Percentiles rank a stretch among this genome's conserved stretches.
phyloP scores from a whole-genome alignment of 64 coral and sea anemone genomes.

The Hydrozoanthus tunicans region DNA sequence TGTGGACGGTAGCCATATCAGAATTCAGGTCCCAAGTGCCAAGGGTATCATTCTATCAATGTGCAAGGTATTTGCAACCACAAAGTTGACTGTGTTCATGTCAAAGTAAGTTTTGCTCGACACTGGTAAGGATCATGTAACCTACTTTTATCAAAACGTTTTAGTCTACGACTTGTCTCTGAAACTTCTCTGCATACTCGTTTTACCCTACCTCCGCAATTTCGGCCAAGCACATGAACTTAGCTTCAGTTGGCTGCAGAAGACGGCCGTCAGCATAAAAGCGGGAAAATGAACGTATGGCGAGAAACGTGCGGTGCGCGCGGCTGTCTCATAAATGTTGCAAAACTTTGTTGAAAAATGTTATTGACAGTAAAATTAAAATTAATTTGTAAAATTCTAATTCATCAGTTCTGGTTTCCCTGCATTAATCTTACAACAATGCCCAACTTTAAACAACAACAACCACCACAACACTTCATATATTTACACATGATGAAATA shows the following conservation, averaged over 20 bases:
- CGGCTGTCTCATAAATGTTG: slow-evolving; percentile 15
- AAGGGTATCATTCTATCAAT: slow-evolving; percentile 43
- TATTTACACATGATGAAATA: not conserved
- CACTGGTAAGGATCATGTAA: not conserved
- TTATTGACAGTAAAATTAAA: slow-evolving; percentile 3
- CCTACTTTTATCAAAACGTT: too few species aligned
- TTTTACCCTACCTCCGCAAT: not conserved
- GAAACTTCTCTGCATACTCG: too few species aligned
- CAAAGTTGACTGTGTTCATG: slow-evolving; percentile 23
- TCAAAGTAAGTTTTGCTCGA: slow-evolving; percentile 4
- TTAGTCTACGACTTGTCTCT: too few species aligned
- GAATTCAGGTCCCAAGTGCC: slow-evolving; percentile 22
- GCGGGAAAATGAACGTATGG: slow-evolving; percentile 8
- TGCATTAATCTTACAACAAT: slow-evolving; percentile 3
- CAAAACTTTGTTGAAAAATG: not conserved
- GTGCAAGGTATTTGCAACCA: slow-evolving; percentile 45
- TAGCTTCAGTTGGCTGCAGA: not conserved
- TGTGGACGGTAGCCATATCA: slow-evolving; percentile 51
- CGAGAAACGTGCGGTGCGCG: not conserved
- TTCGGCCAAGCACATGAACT: slow-evolving; percentile 5
- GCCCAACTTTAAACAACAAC: not conserved
- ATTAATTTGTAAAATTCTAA: not conserved
- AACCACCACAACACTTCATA: not conserved
- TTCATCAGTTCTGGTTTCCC: slow-evolving; percentile 1
- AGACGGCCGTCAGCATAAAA: not conserved